Base-by-base conservation (phyloP, 2,113 vertebrate genomes). In the Puntigrus tetrazona region DNA sequence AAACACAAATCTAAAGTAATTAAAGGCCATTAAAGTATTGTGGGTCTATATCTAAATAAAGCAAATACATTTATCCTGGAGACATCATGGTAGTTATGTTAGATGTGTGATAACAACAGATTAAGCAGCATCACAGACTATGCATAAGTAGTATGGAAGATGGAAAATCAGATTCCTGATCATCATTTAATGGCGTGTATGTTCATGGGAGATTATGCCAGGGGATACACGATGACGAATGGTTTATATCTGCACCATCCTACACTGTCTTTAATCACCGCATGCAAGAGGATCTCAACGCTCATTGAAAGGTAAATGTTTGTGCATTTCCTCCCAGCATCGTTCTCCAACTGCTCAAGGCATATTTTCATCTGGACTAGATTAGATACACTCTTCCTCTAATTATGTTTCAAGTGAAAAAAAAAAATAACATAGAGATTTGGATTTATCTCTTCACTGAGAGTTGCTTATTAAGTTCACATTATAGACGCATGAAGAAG, bases 371-470 rank as follows among this genome's bases (percentile, higher is more conserved):
- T 82, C 45, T 36, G 22, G 45, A 52, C 65, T 55, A 13, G 29
- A 55, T 55, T 55, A 52, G 65, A 82, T 70, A 55, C 38, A 67
- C 43, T 47, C 38, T 55, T 70, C 79, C 31, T 82, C 45, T 82
- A 82, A 82, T 82, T 52, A 36, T 70, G 45, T 82, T 82, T 82
- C 65, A 55, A 36, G 65, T n/a, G 77, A 84, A 86, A 82, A 84
- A 85, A 36, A 47, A 50, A 80, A 59, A 79, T 27, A 88, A 41
- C 84, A 52, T 85, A 79, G 72, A 84, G 45, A 70, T 86, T 57
- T 78, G 34, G 59, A 52, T 38, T 63, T 61, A 52, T 84, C 82
- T 82, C 59, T 84, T 77, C 75, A 55, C 4, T 3, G 75, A 55
- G 22, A 61, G 34, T 75, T 65, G 59, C 69, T 85, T 47, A 81